Evolutionary conservation across 2,797 vertebrate species (phyloP).

Genomic region (Hybognathus amarus): DNA sequence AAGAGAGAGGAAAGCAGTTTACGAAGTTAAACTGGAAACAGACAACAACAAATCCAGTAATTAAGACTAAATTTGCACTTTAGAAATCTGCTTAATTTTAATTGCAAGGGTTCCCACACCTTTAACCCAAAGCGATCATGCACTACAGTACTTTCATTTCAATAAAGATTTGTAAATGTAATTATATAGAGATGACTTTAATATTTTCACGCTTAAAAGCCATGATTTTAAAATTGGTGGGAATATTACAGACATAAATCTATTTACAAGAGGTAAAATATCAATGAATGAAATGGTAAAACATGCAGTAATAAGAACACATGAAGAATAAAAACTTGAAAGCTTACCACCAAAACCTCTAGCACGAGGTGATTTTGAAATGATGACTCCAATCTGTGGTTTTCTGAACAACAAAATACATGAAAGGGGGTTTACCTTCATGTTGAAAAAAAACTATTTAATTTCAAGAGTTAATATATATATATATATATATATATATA

Average conservation of each 20-base stretch:
- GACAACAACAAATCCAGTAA: background rate
- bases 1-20: constrained; percentile 97
- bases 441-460: background rate
- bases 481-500: no score
- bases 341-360: constrained; percentile 94
- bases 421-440: background rate
- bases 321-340: background rate
- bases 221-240: background rate
- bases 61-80: background rate
- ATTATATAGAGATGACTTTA: background rate
- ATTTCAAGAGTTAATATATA: background rate
- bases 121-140: background rate
- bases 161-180: background rate
- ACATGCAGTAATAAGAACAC: background rate
- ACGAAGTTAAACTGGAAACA: constrained; percentile 95
- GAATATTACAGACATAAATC: background rate
- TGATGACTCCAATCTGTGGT: constrained; percentile 93
- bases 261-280: background rate
- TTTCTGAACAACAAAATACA: constrained; percentile 80
- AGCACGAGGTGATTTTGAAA: constrained; percentile 95
- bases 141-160: background rate
- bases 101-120: no score
- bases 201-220: background rate
- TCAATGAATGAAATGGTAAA: background rate
- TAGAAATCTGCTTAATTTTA: no score